Evolutionary conservation across 2,797 vertebrate genomes (phyloP).

Genomic region (Loris lydekkerianus): DNA sequence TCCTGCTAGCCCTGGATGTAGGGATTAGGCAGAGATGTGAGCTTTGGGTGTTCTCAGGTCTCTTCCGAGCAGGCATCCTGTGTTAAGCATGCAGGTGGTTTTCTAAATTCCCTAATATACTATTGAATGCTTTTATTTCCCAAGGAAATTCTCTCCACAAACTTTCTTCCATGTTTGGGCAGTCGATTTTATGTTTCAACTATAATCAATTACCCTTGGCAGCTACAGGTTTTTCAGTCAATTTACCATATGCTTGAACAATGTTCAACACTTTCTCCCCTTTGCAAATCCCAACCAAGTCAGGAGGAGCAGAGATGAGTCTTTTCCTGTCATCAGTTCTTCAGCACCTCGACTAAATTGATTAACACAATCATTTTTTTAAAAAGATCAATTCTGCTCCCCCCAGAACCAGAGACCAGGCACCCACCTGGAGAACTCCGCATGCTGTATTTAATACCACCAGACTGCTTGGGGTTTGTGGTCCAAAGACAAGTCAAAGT

Average conservation of each 20-base stretch:
- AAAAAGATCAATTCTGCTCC: background rate
- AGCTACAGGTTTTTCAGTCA: background rate
- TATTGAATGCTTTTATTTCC: background rate
- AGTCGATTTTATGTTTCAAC: background rate
- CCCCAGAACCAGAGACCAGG: background rate
- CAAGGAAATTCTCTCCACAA: background rate
- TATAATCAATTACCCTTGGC: background rate
- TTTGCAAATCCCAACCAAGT: background rate
- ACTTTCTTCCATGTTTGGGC: background rate
- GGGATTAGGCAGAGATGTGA: background rate
- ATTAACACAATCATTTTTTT: background rate
- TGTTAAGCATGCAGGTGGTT: background rate
- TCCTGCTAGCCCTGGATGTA: background rate
- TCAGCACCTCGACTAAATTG: background rate
- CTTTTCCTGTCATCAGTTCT: background rate
- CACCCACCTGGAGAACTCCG: background rate
- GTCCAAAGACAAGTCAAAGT: background rate
- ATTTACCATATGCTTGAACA: background rate
- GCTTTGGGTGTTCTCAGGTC: background rate
- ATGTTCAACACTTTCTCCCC: background rate
- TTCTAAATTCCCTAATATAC: background rate
- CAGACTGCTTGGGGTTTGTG: background rate
- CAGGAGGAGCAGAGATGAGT: background rate
- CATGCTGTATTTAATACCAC: background rate
- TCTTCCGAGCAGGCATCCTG: background rate